Conservation (phyloP, 2,113 vertebrate genomes). For the Conger conger region DNA sequence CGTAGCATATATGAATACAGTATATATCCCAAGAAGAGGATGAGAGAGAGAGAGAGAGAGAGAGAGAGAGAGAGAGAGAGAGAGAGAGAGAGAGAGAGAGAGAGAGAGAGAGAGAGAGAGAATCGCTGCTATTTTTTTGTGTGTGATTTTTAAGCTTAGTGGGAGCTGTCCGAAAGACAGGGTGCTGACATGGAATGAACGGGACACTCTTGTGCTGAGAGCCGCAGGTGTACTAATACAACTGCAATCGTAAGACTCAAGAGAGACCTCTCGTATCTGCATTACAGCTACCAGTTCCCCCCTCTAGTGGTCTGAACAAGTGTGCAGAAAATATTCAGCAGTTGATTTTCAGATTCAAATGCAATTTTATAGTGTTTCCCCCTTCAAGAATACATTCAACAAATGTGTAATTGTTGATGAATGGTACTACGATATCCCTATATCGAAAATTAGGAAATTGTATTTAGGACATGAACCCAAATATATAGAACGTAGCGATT, state of each 20-base stretch:
- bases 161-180: slow-evolving; percentile 42
- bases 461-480: neutral
- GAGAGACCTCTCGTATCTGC: neutral
- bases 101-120: no score
- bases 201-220: neutral
- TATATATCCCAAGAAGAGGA: no score
- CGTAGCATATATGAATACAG: neutral
- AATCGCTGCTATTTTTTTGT: neutral
- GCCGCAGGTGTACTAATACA: slow-evolving; percentile 23
- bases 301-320: slow-evolving; percentile 59
- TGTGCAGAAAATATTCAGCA: slow-evolving; percentile 44
- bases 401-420: neutral
- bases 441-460: neutral
- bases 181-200: slow-evolving; percentile 39
- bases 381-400: neutral
- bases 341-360: slow-evolving; percentile 41
- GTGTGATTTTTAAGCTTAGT: neutral
- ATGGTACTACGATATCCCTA: neutral
- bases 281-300: slow-evolving; percentile 33
- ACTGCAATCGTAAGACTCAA: no score
- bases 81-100: neutral
- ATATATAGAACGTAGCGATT: neutral
- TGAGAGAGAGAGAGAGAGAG: neutral
- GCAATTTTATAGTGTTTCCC: slow-evolving; percentile 22
- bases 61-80: slow-evolving; percentile 13